Conservation (phyloP, 1,140 invertebrate genomes). For the Drusus annulatus region DNA sequence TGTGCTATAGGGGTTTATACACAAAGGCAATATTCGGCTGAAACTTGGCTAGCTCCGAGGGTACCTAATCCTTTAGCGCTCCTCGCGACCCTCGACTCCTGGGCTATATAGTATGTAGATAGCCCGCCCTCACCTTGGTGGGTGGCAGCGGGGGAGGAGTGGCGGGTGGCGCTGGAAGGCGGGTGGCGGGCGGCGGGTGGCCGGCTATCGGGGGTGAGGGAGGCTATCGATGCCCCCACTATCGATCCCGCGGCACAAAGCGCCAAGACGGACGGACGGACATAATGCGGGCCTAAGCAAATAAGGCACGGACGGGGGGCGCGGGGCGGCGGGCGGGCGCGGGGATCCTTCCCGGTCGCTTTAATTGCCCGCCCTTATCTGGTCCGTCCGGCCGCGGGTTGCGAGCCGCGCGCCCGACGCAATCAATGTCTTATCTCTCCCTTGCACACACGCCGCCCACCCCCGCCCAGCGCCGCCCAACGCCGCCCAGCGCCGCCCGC, state of each 20-base stretch:
- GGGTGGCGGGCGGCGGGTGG: background rate
- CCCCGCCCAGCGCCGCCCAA: constrained; percentile 61
- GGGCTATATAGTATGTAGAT: constrained; percentile 53
- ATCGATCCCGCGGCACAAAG: constrained; percentile 57
- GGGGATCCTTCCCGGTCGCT: constrained; percentile 41
- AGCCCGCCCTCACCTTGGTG: constrained; percentile 33
- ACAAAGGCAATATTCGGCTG: constrained; percentile 43
- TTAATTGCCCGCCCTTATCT: constrained; percentile 59
- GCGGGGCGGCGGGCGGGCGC: background rate
- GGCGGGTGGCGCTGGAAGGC: no score
- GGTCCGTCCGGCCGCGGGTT: constrained; percentile 51
- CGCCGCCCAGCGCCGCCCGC: constrained; percentile 52
- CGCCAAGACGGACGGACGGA: constrained; percentile 57
- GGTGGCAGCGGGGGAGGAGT: background rate
- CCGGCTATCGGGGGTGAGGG: constrained; percentile 1
- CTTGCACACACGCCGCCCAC: constrained; percentile 60
- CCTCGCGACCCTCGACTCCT: constrained; percentile 40
- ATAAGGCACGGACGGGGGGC: constrained; percentile 46
- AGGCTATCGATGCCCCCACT: constrained; percentile 55
- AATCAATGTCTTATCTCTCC: constrained; percentile 52
- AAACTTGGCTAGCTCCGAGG: constrained; percentile 34
- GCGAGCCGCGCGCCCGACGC: constrained; percentile 29
- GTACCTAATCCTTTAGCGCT: constrained; percentile 38
- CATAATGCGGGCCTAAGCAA: constrained; percentile 58
- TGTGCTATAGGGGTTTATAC: constrained; percentile 19